Percentiles rank a stretch among this genome's conserved stretches.
phyloP scores from a whole-genome alignment of 2,888 invertebrate genomes.

The Caenorhabditis sp. region DNA sequence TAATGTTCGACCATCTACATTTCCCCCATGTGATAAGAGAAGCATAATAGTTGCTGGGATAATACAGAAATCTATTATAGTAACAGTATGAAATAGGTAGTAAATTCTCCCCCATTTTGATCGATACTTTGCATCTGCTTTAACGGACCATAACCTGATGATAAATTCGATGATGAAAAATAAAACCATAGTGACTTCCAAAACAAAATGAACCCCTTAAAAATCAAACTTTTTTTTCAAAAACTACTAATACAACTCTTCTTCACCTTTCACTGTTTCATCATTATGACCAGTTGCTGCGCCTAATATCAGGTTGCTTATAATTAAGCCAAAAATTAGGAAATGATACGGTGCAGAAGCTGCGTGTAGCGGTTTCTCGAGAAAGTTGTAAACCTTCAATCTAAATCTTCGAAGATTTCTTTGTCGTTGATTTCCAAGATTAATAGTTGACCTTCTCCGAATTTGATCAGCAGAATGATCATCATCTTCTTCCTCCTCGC shows the following conservation, averaged over 20 bases:
- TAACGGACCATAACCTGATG: slow-evolving; percentile 60
- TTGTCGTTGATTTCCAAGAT: slow-evolving; percentile 32
- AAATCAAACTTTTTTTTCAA: neutral
- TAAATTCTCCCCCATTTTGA: slow-evolving; percentile 47
- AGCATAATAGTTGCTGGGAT: slow-evolving; percentile 57
- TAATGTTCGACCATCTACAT: slow-evolving; percentile 40
- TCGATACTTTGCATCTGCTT: slow-evolving; percentile 59
- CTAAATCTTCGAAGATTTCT: slow-evolving; percentile 36
- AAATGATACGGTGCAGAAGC: slow-evolving; percentile 54
- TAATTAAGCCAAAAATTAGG: slow-evolving; percentile 39
- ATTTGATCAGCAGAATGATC: slow-evolving; percentile 27
- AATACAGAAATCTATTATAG: slow-evolving; percentile 58
- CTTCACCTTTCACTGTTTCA: slow-evolving; percentile 5
- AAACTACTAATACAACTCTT: neutral
- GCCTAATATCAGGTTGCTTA: slow-evolving; percentile 46
- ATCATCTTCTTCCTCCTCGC: slow-evolving; percentile 4
- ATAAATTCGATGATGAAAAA: slow-evolving; percentile 61
- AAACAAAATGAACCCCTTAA: slow-evolving; percentile 32
- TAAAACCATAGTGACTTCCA: slow-evolving; percentile 56
- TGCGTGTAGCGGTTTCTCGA: slow-evolving; percentile 53
- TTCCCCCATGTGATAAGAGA: slow-evolving; percentile 41
- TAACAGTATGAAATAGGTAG: slow-evolving; percentile 52
- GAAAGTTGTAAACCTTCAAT: slow-evolving; percentile 50
- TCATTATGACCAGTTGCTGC: slow-evolving; percentile 41
- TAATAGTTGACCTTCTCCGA: slow-evolving; percentile 34